Conservation (phyloP, 1,140 invertebrate genomes). For the Neomicropteryx cornuta region DNA sequence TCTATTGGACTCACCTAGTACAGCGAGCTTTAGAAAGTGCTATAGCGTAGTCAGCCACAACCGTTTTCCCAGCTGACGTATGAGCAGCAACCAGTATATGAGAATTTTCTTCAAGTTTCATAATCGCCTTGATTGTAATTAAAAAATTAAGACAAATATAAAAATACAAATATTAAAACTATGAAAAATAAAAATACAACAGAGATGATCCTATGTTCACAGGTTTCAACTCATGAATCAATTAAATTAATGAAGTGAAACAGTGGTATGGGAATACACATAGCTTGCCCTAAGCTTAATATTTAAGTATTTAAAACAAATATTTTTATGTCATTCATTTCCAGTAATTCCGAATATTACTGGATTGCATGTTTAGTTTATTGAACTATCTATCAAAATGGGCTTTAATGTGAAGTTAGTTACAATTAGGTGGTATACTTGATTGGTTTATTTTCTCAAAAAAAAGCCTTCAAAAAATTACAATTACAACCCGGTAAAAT, state of each 20-base stretch:
- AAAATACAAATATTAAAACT: background rate
- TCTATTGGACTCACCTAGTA: conserved; percentile 57
- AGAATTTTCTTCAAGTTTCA: conserved; percentile 86
- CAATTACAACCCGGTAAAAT: no score
- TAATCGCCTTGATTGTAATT: conserved; percentile 59
- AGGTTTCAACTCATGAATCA: no score
- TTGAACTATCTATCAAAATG: no score
- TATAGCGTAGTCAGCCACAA: conserved; percentile 97
- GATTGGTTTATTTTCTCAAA: no score
- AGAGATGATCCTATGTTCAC: background rate
- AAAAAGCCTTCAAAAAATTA: no score
- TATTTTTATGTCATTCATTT: no score
- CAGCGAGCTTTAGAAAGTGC: conserved; percentile 87
- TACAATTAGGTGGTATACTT: no score
- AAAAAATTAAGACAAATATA: conserved; percentile 7
- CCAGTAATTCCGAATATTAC: no score
- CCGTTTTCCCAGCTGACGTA: conserved; percentile 98
- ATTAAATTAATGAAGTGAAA: no score
- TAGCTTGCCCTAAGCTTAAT: conserved; percentile 1
- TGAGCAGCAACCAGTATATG: conserved; percentile 98
- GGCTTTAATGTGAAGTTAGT: no score
- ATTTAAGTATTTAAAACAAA: background rate
- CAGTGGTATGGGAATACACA: no score
- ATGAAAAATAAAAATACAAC: conserved; percentile 2
- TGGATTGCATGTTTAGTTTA: no score